Evolutionary conservation across 1,140 invertebrate species (phyloP).

Genomic region (Papilio dardanus): DNA sequence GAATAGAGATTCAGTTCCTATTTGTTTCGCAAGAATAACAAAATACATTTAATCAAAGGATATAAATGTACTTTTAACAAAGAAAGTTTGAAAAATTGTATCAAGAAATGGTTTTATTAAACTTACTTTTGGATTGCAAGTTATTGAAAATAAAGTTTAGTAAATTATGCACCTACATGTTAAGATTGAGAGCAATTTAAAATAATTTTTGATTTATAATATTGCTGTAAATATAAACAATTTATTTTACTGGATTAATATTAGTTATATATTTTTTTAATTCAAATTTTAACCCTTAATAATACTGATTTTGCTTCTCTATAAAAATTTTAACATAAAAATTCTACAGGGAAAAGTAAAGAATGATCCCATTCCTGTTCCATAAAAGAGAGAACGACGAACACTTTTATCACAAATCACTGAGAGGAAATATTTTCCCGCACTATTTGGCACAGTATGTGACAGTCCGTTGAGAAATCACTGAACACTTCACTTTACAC

Average conservation of each 20-base stretch:
- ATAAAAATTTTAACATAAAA: not conserved
- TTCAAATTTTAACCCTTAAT: not conserved
- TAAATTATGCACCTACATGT: not conserved
- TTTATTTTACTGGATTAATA: not conserved
- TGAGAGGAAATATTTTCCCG: slow-evolving; percentile 38
- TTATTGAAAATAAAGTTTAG: no score
- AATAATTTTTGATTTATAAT: no score
- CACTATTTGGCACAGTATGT: slow-evolving; percentile 56
- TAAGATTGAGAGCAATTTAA: no score
- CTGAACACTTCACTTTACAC: slow-evolving; percentile 65
- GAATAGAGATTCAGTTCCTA: slow-evolving; percentile 50
- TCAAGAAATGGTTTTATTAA: not conserved
- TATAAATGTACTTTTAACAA: not conserved
- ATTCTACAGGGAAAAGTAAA: not conserved
- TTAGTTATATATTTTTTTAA: not conserved
- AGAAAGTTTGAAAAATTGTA: not conserved
- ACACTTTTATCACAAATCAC: slow-evolving; percentile 36
- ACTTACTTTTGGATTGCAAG: not conserved
- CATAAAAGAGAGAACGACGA: not conserved
- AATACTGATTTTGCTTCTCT: no score
- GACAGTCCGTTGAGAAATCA: slow-evolving; percentile 44
- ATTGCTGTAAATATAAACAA: not conserved
- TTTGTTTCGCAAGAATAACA: slow-evolving; percentile 19
- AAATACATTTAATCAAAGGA: not conserved
- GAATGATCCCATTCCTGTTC: not conserved